These are phyloP conservation scores for Myotis pilosus DNA, from an alignment of 2,797 vertebrate species.

Conservation along the genomic window DNA sequence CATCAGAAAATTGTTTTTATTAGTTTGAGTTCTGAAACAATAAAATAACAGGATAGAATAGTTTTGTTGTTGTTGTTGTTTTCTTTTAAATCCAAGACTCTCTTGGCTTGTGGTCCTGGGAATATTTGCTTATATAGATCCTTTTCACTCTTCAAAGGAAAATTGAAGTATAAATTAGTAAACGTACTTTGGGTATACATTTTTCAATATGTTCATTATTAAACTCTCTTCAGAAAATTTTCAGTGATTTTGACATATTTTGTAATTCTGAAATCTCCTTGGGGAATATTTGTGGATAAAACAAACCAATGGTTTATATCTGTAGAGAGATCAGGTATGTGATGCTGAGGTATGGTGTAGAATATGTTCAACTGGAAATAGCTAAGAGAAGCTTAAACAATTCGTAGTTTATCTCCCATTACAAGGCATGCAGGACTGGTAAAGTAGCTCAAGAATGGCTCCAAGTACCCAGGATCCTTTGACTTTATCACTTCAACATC, in stretches of 20 bases:
- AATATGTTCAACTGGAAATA: not conserved
- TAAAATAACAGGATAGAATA: not conserved
- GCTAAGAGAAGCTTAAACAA: not conserved
- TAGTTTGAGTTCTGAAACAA: not conserved
- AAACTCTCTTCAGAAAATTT: slow-evolving; percentile 3
- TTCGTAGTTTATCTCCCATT: not conserved
- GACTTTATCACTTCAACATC: not conserved
- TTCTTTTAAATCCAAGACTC: not conserved
- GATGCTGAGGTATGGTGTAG: not conserved
- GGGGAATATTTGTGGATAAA: not conserved
- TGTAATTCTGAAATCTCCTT: slow-evolving; percentile 36
- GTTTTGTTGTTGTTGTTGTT: not conserved
- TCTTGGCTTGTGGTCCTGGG: not conserved
- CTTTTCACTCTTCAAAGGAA: slow-evolving; percentile 13
- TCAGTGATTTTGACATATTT: not conserved
- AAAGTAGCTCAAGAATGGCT: not conserved
- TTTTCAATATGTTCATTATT: not conserved
- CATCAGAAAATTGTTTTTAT: slow-evolving; percentile 18
- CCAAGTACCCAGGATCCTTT: not conserved
- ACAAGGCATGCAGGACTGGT: not conserved
- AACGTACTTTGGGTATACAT: not conserved
- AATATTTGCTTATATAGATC: not conserved
- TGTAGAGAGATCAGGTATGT: not conserved
- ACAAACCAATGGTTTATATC: not conserved
- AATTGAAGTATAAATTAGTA: not conserved